These are phyloP conservation scores for Myiopsitta monachus DNA, from an alignment of 2,113 vertebrate species.

Conservation along the genomic window DNA sequence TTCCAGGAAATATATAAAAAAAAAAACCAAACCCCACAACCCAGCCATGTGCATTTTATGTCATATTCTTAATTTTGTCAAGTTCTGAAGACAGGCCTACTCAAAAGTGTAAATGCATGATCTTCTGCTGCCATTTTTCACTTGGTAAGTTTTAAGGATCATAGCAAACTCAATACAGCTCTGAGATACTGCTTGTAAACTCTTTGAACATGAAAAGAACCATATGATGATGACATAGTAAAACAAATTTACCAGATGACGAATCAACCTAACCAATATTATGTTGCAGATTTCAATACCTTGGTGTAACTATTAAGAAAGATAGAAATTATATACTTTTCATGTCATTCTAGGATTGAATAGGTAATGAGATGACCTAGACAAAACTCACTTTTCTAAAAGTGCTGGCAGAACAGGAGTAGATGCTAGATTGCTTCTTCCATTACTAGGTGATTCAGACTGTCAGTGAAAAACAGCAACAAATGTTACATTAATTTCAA, in stretches of 20 bases:
- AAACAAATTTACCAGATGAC: neutral
- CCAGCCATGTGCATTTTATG: neutral
- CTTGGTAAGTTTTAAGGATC: neutral
- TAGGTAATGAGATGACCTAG: neutral
- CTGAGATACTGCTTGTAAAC: neutral
- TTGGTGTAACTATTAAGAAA: neutral
- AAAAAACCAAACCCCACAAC: neutral
- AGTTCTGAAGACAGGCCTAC: neutral
- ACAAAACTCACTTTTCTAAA: conserved; percentile 79
- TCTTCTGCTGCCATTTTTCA: neutral
- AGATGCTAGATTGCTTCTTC: conserved; percentile 72
- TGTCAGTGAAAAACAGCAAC: conserved; percentile 64
- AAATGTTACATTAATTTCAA: neutral
- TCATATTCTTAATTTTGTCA: neutral
- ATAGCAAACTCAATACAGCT: neutral
- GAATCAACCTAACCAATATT: neutral
- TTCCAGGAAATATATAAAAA: neutral
- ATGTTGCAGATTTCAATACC: neutral
- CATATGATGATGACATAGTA: neutral
- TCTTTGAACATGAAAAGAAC: neutral
- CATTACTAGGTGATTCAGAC: conserved; percentile 83
- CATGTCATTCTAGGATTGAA: neutral
- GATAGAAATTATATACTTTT: neutral
- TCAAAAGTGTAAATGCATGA: neutral
- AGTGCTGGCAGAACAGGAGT: conserved; percentile 76